Base-by-base conservation (phyloP, 2,888 invertebrate genomes). In the Drosophila nr. perissopoda region DNA sequence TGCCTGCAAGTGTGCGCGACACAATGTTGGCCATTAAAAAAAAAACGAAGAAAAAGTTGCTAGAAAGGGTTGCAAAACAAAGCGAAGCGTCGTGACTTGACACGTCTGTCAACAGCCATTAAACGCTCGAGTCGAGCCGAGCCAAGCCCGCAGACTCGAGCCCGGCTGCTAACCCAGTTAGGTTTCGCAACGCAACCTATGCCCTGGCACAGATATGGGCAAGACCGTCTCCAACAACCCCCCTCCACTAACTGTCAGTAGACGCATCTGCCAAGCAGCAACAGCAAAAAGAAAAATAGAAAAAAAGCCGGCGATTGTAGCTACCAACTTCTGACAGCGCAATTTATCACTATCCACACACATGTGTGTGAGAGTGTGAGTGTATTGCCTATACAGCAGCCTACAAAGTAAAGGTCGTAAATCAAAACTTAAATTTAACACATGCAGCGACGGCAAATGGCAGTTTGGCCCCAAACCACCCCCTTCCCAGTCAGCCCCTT, bases 361-460 rank as follows among this genome's bases (percentile, higher is more conserved):
- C 31, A 42, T 27, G 62, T 52, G 33, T 53, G 65, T 38, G 70
- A 49, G 63, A 42, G 27, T 33, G 70, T 58, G 57, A 45, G 58
- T 70, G 75, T 75, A 87, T 69, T 83, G 89, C 82, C 87, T 80
- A 81, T 87, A 84, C 69, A 71, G 85, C 83, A 78, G 87, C 90
- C 89, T 89, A 88, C 77, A 80, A 83, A 85, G 85, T 90, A 88
- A 76, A 79, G 83, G 79, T 90, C 90, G 89, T 91, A 90, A 91
- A 91, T 91, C 91, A 90, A 91, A 90, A 89, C 83, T 90, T 89
- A 91, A 90, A 91, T 91, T 91, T 91, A 91, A 89, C 85, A 83
- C 82, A 88, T 85, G 85, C 89, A 85, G 83, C 87, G 69, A 74
- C 70, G 89, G 85, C 85, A 85, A 89, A 84, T 87, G 89, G 89